Conservation (phyloP, 2,113 vertebrate genomes). For the Tretioscincus oriximinensis region DNA sequence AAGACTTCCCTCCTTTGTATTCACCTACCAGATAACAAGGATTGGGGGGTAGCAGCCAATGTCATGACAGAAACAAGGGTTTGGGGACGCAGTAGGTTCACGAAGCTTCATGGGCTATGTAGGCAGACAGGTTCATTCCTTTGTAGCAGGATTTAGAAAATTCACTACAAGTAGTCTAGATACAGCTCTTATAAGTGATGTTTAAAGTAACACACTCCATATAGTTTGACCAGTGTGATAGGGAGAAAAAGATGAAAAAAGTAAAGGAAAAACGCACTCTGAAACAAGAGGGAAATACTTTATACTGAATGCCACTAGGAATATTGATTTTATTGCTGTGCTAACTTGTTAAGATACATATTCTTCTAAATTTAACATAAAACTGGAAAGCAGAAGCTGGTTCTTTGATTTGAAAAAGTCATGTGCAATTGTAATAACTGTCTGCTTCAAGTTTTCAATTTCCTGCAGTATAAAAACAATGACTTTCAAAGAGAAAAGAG, state of each 20-base stretch:
- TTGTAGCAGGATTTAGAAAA: no score
- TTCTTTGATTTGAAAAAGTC: constrained; percentile 46
- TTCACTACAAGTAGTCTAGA: no score
- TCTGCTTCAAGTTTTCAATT: constrained; percentile 12
- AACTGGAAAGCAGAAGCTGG: constrained; percentile 17
- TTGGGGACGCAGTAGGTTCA: no score
- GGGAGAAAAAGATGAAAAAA: not conserved
- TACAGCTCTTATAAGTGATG: not conserved
- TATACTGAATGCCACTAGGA: not conserved
- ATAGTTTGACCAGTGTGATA: not conserved
- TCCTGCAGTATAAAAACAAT: not conserved
- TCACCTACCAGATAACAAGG: no score
- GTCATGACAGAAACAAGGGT: no score
- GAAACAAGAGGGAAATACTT: constrained; percentile 11
- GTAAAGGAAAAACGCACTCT: not conserved
- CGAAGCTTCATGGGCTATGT: no score
- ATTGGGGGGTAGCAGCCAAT: no score
- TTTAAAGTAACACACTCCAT: not conserved
- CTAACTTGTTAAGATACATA: constrained; percentile 41
- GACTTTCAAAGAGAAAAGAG: not conserved
- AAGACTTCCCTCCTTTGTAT: no score
- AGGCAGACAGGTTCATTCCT: no score
- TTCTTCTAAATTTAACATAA: constrained; percentile 42
- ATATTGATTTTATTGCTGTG: constrained; percentile 17
- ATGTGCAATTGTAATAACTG: constrained; percentile 33